Evolutionary conservation across 2,113 vertebrate genomes (phyloP), one percentile per base, ranked within the genome.

Genomic region (Microcebus griseorufus): DNA sequence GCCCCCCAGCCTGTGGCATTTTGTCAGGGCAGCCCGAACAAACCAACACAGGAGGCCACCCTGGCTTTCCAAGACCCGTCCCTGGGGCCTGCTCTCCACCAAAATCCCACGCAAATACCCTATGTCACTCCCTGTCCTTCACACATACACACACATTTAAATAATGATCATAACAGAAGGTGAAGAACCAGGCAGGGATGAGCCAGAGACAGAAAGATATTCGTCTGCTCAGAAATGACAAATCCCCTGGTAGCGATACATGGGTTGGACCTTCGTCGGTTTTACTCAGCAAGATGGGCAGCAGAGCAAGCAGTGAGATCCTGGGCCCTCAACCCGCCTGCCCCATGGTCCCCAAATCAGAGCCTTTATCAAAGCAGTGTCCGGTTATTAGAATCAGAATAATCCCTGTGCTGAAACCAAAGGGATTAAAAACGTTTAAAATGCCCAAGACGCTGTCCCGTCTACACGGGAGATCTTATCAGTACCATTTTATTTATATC

Each of bases 401-500:
- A 34, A 86, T 2, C 6, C 32, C 4, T 42, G 37, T 14, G 8
- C 12, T 10, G 14, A 84, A 93, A 69, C 62, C 73, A 60, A 85
- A 92, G 45, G 11, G 9, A 78, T 75, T 20, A 37, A 64, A 48
- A 37, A 65, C 70, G 48, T n/a, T 80, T n/a, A 48, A 73, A 76
- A 81, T 80, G 80, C 89, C 84, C 12, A 75, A 58, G 58, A 34
- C 92, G 39, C 3, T 25, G 37, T 83, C 79, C 75, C 53, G 53
- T 70, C 32, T 13, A 65, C 73, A 34, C 7, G 12, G 25, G 23
- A 93, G 79, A 82, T 97, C 75, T 97, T 75, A 79, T 75, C 81
- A 60, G 42, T 3, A 14, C 64, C 1, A 14, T 96, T 97, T 97
- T 96, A 96, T 98, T 97, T 97, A 94, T 93, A 87, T 55, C 88